Percentiles rank a stretch among this genome's conserved stretches.
Conservation (phyloP, 2,797 vertebrate species). For the Epinephelus malabaricus region DNA sequence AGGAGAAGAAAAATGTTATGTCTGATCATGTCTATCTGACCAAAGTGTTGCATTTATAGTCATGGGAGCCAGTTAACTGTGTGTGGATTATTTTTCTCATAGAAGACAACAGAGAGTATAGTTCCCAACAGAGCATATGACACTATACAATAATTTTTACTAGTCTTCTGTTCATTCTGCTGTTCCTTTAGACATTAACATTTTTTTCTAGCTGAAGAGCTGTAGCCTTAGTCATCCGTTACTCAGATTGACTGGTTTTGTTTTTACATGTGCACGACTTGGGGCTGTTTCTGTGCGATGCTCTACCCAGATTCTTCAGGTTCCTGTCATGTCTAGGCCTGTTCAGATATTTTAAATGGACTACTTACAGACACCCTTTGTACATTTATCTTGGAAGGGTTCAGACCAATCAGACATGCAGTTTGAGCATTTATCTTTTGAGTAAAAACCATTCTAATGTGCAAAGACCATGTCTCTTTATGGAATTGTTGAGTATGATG, state of each 20-base stretch:
- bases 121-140: too few species aligned
- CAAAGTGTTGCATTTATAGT: too few species aligned
- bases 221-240: background rate
- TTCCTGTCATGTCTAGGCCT: slow-evolving; percentile 42
- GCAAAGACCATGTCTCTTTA: background rate
- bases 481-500: background rate
- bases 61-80: too few species aligned
- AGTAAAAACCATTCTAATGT: background rate
- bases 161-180: background rate
- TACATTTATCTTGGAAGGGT: background rate
- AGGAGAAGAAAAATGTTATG: too few species aligned
- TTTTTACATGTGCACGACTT: slow-evolving; percentile 21
- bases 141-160: background rate
- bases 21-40: too few species aligned
- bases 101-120: too few species aligned
- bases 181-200: background rate
- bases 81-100: too few species aligned
- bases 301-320: slow-evolving; percentile 38
- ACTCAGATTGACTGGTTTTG: slow-evolving; percentile 14
- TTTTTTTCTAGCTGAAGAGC: too few species aligned
- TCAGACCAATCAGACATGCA: background rate
- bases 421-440: background rate
- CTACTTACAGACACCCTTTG: background rate
- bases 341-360: slow-evolving; percentile 16
- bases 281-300: background rate